Evolutionary conservation across 2,113 vertebrate species (phyloP).

Genomic region (Sturnira hondurensis): DNA sequence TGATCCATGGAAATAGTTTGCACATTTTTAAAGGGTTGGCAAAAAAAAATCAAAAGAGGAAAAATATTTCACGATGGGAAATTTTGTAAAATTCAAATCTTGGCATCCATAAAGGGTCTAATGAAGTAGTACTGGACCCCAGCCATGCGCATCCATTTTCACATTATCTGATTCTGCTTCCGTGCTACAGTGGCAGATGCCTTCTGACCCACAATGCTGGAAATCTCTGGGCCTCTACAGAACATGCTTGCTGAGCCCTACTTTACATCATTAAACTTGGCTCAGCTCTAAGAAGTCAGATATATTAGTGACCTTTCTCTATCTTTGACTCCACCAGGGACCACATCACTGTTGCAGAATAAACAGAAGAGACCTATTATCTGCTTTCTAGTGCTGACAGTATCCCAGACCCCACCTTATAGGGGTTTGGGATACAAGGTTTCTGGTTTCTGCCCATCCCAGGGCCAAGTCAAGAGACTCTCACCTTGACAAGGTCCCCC

Average conservation of each 20-base stretch:
- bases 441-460: background rate
- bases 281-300: background rate
- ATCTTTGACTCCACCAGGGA: background rate
- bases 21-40: background rate
- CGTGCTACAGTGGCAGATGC: background rate
- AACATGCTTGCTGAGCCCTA: background rate
- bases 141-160: background rate
- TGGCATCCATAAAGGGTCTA: background rate
- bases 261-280: background rate
- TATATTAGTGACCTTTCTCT: background rate
- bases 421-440: too few species aligned
- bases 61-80: background rate
- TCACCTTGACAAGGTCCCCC: background rate
- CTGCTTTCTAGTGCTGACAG: background rate
- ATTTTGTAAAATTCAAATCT: background rate
- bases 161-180: background rate
- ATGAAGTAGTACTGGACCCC: background rate
- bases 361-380: background rate
- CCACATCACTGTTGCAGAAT: background rate
- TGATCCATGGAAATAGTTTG: background rate
- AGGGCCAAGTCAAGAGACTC: background rate
- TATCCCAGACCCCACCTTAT: background rate
- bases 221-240: background rate
- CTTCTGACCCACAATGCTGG: background rate
- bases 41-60: background rate